phyloP scores from a whole-genome alignment of 2,888 invertebrate species.

The Drosophila anceps region DNA sequence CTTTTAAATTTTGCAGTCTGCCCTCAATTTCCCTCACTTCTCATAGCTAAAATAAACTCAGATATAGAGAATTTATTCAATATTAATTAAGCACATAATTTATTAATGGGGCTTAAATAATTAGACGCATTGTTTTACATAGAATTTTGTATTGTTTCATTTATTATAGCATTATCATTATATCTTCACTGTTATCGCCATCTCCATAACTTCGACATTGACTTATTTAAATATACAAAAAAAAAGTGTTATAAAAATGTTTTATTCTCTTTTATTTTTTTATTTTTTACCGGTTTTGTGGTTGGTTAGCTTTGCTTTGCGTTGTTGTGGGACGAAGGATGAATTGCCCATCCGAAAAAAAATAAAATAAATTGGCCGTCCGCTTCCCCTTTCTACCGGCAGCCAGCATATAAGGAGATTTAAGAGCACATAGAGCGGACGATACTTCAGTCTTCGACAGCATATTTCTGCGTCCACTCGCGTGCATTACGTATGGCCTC shows the following conservation, averaged over 20 bases:
- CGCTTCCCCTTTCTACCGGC: conserved; percentile 12
- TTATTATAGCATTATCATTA: conserved; percentile 54
- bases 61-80: background rate
- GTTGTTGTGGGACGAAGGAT: conserved; percentile 28
- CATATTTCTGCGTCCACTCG: conserved; percentile 96
- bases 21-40: background rate
- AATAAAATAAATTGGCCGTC: conserved; percentile 8
- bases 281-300: conserved; percentile 22
- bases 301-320: conserved; percentile 37
- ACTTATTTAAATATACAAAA: conserved; percentile 61
- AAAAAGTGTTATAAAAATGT: conserved; percentile 45
- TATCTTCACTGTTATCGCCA: conserved; percentile 36
- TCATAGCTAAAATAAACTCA: background rate
- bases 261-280: background rate
- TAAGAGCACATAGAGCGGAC: conserved; percentile 13
- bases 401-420: conserved; percentile 15
- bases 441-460: conserved; percentile 81
- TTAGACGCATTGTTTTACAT: conserved; percentile 11
- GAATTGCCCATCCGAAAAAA: conserved; percentile 2
- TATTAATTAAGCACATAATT: conserved; percentile 8
- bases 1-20: background rate
- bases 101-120: conserved; percentile 8
- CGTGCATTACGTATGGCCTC: conserved; percentile 97
- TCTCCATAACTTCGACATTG: conserved; percentile 38
- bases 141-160: conserved; percentile 23